Percentiles rank a stretch among this genome's conserved stretches.
Evolutionary conservation across 1,140 invertebrate genomes (phyloP).

Genomic region (Apis cerana): DNA sequence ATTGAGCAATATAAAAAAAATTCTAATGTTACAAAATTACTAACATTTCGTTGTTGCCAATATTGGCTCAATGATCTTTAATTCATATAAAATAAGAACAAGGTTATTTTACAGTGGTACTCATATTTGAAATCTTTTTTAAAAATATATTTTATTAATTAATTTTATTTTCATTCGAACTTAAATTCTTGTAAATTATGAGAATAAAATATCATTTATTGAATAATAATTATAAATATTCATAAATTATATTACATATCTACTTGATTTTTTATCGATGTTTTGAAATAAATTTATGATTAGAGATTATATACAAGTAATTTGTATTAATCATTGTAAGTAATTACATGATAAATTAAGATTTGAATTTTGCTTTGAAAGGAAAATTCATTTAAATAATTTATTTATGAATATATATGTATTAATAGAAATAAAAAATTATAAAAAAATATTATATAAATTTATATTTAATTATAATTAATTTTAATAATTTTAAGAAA

Average conservation of each 20-base stretch:
- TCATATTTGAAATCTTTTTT: constrained; percentile 2
- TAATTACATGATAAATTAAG: background rate
- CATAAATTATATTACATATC: background rate
- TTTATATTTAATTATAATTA: background rate
- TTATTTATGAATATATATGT: background rate
- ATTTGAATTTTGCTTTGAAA: background rate
- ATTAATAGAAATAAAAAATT: background rate
- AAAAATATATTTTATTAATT: background rate
- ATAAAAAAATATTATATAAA: background rate
- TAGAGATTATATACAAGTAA: background rate
- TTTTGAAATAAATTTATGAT: background rate
- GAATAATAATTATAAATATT: background rate
- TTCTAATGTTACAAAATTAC: constrained; percentile 10
- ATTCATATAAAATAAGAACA: background rate
- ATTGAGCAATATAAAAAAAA: background rate
- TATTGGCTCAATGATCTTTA: constrained; percentile 16
- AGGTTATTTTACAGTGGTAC: constrained; percentile 21
- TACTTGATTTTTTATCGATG: background rate
- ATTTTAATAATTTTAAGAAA: background rate
- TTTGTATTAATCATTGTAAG: background rate
- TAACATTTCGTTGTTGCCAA: background rate
- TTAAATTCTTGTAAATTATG: background rate
- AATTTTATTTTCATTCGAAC: background rate
- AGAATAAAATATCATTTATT: background rate
- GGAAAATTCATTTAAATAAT: background rate